A percentile compares a stretch with the other conserved stretches of the same genome.
Evolutionary conservation across 2,113 vertebrate species (phyloP).

Genomic region (Scalopus aquaticus): DNA sequence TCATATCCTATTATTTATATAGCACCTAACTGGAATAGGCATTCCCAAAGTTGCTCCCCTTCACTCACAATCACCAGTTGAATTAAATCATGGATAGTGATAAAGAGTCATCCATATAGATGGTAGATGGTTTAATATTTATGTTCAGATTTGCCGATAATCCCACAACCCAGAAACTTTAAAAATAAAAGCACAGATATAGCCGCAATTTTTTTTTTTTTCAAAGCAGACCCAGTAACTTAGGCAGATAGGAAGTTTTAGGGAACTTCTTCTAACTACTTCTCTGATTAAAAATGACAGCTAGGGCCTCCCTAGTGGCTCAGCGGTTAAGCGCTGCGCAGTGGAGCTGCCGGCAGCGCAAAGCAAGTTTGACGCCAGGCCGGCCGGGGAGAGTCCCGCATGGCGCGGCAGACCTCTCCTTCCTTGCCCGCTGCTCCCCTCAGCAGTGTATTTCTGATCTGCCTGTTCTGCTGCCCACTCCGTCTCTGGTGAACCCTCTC

Average conservation of each 20-base stretch:
- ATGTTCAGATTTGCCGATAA: not conserved
- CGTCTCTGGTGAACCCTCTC: no score
- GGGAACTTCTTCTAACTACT: not conserved
- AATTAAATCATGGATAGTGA: not conserved
- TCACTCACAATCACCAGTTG: rapidly evolving
- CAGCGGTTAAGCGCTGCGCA: no score
- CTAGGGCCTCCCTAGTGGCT: no score
- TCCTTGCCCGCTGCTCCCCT: no score
- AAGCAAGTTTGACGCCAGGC: no score
- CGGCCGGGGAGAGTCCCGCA: no score
- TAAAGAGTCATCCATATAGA: not conserved
- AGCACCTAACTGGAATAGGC: not conserved
- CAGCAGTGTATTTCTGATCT: no score
- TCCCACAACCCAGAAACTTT: not conserved
- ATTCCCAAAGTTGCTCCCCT: not conserved
- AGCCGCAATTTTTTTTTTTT: not conserved
- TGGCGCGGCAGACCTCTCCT: no score
- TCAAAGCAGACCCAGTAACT: not conserved
- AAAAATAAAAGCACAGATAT: not conserved
- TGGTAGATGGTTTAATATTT: not conserved
- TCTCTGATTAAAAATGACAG: not conserved
- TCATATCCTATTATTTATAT: not conserved
- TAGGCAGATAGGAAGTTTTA: not conserved
- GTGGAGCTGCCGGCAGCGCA: no score
- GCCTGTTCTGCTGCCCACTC: no score